These are phyloP conservation scores for Chlorodrepanis virens DNA, from an alignment of 2,113 vertebrate genomes.

Conservation along the genomic window DNA sequence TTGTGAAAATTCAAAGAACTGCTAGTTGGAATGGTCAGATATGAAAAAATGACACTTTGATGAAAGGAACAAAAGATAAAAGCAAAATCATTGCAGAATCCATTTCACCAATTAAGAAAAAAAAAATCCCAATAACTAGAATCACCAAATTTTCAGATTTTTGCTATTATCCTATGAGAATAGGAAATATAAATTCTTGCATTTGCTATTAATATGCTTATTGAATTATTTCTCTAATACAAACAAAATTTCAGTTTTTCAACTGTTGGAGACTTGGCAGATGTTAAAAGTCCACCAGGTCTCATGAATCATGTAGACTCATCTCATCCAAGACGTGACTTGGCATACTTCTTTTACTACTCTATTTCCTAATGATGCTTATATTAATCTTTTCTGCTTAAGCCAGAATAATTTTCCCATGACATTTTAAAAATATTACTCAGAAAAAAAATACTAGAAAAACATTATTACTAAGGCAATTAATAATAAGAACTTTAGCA, in stretches of 20 bases:
- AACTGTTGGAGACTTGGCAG: not conserved
- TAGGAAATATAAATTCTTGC: not conserved
- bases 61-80: not conserved
- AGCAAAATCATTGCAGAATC: not conserved
- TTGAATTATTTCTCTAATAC: not conserved
- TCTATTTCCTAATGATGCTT: not conserved
- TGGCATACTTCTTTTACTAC: not conserved
- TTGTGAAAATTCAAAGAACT: not conserved
- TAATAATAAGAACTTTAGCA: not conserved
- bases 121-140: not conserved
- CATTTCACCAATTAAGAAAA: not conserved
- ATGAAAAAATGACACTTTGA: slow-evolving; percentile 29
- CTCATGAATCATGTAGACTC: not conserved
- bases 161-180: not conserved
- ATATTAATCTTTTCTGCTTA: not conserved
- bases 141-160: not conserved
- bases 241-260: not conserved
- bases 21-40: slow-evolving; percentile 22
- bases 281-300: not conserved
- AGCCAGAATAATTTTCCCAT: not conserved
- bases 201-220: not conserved
- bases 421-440: not conserved
- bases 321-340: not conserved
- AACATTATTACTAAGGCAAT: not conserved
- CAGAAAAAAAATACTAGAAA: not conserved